These are phyloP conservation scores for Leucoraja ocellata DNA, from an alignment of 2,797 vertebrate genomes.

Conservation along the genomic window DNA sequence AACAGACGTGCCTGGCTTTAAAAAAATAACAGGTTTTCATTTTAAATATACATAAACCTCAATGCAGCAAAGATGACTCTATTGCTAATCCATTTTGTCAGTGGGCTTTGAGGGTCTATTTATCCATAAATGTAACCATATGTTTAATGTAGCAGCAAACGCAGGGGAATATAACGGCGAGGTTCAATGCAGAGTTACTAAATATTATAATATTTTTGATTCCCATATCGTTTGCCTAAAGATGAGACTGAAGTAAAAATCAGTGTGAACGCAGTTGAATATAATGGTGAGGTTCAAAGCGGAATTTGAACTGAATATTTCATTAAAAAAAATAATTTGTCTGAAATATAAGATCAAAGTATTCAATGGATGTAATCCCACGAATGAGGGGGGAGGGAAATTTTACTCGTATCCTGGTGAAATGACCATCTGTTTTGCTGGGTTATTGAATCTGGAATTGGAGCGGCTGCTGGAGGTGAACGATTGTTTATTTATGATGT, in stretches of 20 bases:
- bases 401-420: slow-evolving; percentile 40
- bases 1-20: background rate
- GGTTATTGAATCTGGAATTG: slow-evolving; percentile 41
- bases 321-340: background rate
- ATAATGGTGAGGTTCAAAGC: background rate
- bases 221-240: no score
- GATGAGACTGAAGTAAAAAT: no score
- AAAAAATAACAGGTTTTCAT: background rate
- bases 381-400: no score
- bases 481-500: background rate
- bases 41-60: no score
- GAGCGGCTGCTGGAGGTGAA: background rate
- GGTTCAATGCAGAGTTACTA: no score
- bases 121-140: no score
- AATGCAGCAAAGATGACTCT: background rate
- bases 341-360: background rate
- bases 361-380: background rate
- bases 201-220: no score
- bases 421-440: slow-evolving; percentile 40
- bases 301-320: background rate
- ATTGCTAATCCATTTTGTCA: no score
- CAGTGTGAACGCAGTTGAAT: background rate
- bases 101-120: no score
- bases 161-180: background rate
- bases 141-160: no score